Base-by-base conservation (phyloP, 2,113 vertebrate species). In the Upupa epops region DNA sequence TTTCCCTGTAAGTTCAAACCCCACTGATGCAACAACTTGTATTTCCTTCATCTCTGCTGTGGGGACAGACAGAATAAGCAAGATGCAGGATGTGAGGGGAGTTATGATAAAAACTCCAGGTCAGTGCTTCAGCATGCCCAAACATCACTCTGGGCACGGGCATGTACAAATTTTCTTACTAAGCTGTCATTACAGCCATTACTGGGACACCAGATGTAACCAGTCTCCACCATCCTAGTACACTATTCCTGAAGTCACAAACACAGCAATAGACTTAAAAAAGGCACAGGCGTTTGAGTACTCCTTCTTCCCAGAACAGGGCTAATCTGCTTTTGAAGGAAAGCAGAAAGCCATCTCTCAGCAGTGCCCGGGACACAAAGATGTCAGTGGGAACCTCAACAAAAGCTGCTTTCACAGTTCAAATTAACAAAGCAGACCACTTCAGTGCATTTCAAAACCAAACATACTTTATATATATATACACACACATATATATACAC, bases 41-140 rank as follows among this genome's bases (percentile, higher is more conserved):
- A 61, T 26, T 89, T 88, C 60, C 36, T 68, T 26, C 3, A 1
- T 45, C 55, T 72, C 76, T 75, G 20, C 45, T 24, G 24, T 34
- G 60, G 26, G 17, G 16, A 66, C 14, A 82, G 56, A 48, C 14
- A 71, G 58, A 36, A 72, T 24, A 49, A 75, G 26, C 46, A 69
- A 37, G 52, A 42, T 6, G 65, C 13, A 28, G 34, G 8, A 36
- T 51, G 18, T 37, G 37, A 63, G 17, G 6, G 31, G 26, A 73
- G 26, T 3, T 11, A 6, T 13, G 45, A n/a, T 51, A 22, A 61
- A 54, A 29, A 34, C 32, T 34, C 28, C 17, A 37, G 18, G 20
- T 26, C 58, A 88, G 26, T 0, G 0, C 40, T 46, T 34, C 0
- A 1, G 45, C n/a, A 70, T 13, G 28, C 29, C 13, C 28, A 29